Base-by-base conservation (phyloP, 2,797 vertebrate genomes). In the Mallotus villosus region DNA sequence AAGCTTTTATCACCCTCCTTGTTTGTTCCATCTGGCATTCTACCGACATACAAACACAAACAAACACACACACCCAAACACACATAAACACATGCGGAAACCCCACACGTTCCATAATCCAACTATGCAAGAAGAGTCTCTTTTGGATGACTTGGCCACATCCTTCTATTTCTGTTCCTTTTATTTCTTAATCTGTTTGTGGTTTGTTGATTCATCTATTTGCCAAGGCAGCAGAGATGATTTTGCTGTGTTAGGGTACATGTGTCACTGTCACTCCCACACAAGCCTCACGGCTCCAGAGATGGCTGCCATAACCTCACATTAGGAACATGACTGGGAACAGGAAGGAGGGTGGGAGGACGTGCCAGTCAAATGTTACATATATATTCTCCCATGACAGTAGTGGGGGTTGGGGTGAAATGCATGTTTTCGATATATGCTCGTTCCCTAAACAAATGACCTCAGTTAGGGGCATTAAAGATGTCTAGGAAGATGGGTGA, bases 151-250 rank as follows among this genome's bases (percentile, higher is more conserved):
- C 46, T 63, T 24, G 65, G 58, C 46, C 68, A 79, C 55, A 77
- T 74, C 17, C 1, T 77, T 80, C 61, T 79, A 78, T 82, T 86
- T 62, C 75, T 66, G 75, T 70, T 37, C 53, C 67, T 74, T 77
- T 53, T 14, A 79, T 81, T 73, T 68, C 65, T 60, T 76, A 78
- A 79, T 82, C 71, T 80, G 71, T 73, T 74, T 63, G 74, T 82
- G 70, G 67, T 64, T 57, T 34, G 27, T 34, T 63, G 81, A 82
- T 85, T 87, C 80, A 84, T 78, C 71, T 34, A 27, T 65, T 51
- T 84, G 74, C 71, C 67, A 78, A 76, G 82, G 69, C 74, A 76
- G 51, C 62, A 77, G 73, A 72, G 51, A 41, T 66, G 70, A 64
- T 70, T 83, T 74, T 64, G 73, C 55, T 65, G 74, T 77, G 78